Evolutionary conservation across 2,113 vertebrate species (phyloP).

Genomic region (Synchiropus splendidus): DNA sequence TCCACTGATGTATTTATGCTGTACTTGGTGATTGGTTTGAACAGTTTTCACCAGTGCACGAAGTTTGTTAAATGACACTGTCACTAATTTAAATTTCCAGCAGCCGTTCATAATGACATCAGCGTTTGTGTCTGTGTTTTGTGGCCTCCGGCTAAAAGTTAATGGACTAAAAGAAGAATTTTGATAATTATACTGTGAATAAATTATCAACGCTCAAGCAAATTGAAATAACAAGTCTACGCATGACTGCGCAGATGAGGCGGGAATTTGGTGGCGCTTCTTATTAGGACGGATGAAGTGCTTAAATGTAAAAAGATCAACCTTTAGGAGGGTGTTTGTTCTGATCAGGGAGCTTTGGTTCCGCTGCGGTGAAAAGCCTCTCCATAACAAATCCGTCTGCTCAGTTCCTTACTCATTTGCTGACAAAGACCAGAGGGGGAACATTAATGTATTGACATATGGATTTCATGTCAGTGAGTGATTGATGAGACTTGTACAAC

Average conservation of each 20-base stretch:
- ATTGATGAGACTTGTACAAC: too few relatives aligned
- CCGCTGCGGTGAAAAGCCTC: too few relatives aligned
- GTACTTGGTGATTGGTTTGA: too few relatives aligned
- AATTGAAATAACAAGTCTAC: slow-evolving; percentile 45
- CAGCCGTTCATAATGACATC: slow-evolving; percentile 50
- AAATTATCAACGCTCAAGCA: slow-evolving; percentile 49
- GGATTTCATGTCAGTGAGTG: too few relatives aligned
- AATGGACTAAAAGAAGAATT: slow-evolving; percentile 51
- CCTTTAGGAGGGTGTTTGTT: not conserved
- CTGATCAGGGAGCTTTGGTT: too few relatives aligned
- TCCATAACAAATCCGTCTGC: too few relatives aligned
- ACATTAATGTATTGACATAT: too few relatives aligned
- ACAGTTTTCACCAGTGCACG: slow-evolving; percentile 10
- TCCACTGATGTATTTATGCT: too few relatives aligned
- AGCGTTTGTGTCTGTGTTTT: slow-evolving; percentile 32
- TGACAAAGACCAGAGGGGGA: too few relatives aligned
- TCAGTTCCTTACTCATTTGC: too few relatives aligned
- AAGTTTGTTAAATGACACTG: slow-evolving; percentile 47
- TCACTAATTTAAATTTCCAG: slow-evolving; percentile 47
- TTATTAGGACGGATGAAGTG: not conserved
- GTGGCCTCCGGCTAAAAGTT: slow-evolving; percentile 45
- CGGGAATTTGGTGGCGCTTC: not conserved
- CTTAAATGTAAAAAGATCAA: slow-evolving; percentile 3
- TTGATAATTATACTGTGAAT: slow-evolving; percentile 57
- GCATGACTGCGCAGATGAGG: slow-evolving; percentile 16